Percentiles rank a stretch among this genome's conserved stretches.
These are phyloP conservation scores for Ornithorhynchus anatinus DNA, from an alignment of 2,113 vertebrate species.

Conservation along the genomic window DNA sequence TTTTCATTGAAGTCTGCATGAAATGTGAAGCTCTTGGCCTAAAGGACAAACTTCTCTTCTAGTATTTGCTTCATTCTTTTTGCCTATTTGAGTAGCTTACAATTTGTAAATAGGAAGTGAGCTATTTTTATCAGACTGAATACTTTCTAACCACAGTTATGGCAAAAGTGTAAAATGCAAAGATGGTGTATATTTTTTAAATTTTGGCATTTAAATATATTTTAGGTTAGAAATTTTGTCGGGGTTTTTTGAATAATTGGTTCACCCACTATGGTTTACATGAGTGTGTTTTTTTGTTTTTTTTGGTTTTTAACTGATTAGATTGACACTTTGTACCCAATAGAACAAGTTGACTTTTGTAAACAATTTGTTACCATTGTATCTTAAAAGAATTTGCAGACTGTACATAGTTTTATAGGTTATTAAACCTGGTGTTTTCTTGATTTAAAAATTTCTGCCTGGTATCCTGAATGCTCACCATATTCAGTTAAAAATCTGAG, in stretches of 20 bases:
- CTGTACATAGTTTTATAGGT: slow-evolving; percentile 38
- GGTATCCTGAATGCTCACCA: neutral
- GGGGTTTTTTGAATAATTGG: slow-evolving; percentile 30
- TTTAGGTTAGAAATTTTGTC: slow-evolving; percentile 27
- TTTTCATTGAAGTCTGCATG: neutral
- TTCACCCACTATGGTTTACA: slow-evolving; percentile 45
- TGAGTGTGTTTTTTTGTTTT: too few species aligned
- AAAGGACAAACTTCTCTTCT: neutral
- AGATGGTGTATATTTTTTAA: slow-evolving; percentile 38
- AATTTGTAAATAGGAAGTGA: neutral
- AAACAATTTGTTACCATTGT: slow-evolving; percentile 29
- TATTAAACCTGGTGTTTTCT: slow-evolving; percentile 34
- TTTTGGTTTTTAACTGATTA: slow-evolving; percentile 6
- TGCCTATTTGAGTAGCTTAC: neutral
- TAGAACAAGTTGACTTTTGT: slow-evolving; percentile 14
- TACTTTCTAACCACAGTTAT: slow-evolving; percentile 16
- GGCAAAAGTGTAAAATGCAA: slow-evolving; percentile 35
- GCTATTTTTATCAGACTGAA: slow-evolving; percentile 2
- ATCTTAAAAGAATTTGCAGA: slow-evolving; percentile 16
- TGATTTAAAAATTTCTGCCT: neutral
- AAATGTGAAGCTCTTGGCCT: neutral
- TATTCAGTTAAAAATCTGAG: neutral
- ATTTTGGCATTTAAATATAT: slow-evolving; percentile 30
- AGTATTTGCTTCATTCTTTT: neutral
- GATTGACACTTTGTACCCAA: slow-evolving; percentile 15